Base-by-base conservation (phyloP, 2,113 vertebrate species). In the Xerus inauris region DNA sequence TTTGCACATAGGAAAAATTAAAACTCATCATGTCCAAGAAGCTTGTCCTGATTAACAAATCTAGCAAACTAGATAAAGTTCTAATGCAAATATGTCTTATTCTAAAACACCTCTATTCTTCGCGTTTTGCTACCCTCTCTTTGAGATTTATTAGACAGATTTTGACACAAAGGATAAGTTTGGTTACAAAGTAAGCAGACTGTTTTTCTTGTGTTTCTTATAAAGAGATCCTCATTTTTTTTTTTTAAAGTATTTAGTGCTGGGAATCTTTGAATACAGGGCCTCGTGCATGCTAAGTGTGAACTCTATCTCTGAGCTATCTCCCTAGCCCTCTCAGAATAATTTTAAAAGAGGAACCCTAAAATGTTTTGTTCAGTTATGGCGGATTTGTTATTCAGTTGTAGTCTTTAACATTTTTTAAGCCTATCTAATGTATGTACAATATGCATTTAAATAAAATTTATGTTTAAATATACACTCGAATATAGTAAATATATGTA, bases 1-100 rank as follows among this genome's bases (percentile, higher is more conserved):
- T 90, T 97, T 90, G 90, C 47, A 81, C 22, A 94, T 40, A 90
- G 73, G 51, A 35, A 96, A 96, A 93, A 59, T 47, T 84, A 67
- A 97, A 83, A 22, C 57, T 95, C 64, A 40, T 75, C 24, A 4
- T 87, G 45, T 82, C 80, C 64, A 82, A 77, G 57, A 93, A 81
- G 79, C 16, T 91, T 80, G 49, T 84, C 65, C 42, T 83, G 2
- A 5, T 19, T 79, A 28, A 26, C n/a, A 87, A 76, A 92, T 83
- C 54, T 81, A 82, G 14, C 67, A 92, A 73, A 94, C 87, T 35
- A 86, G 40, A 51, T 87, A 81, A 40, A 65, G 86, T 91, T 94
- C 73, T 32, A 89, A 32, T 22, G 19, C n/a, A 85, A 64, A 80
- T 91, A 45, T 86, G 24, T 85, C 28, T 82, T 20, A 87, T 93